These are phyloP conservation scores for Lamellibrachia satsuma DNA, from an alignment of 2,888 invertebrate species.

Conservation along the genomic window DNA sequence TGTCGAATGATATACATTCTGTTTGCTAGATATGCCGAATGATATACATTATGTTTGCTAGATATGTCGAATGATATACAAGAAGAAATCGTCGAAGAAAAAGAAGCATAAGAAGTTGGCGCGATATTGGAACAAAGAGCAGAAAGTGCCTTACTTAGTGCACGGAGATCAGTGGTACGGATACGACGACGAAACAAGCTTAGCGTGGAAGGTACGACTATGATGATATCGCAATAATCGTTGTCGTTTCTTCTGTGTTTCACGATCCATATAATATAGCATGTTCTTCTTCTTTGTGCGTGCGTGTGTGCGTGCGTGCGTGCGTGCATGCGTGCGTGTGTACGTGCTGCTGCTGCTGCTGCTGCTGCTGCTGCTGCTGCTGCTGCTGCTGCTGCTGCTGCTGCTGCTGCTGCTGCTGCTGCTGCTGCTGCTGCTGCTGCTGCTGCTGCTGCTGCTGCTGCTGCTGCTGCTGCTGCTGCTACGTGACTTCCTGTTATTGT, in stretches of 20 bases:
- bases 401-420: neutral
- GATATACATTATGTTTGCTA: neutral
- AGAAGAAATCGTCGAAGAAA: neutral
- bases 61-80: neutral
- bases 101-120: neutral
- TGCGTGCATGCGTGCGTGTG: too few relatives aligned
- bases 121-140: neutral
- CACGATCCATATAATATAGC: neutral
- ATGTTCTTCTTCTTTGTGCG: neutral
- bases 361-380: neutral
- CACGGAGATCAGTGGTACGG: neutral
- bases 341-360: neutral
- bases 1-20: too few relatives aligned
- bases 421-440: neutral
- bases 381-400: neutral
- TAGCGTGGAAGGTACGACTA: constrained; percentile 13
- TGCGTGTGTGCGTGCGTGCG: too few relatives aligned
- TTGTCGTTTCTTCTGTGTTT: neutral
- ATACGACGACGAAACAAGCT: neutral
- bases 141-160: neutral
- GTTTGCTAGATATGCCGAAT: too few relatives aligned
- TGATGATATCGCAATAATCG: neutral
- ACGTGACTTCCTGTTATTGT: neutral
- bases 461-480: neutral
- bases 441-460: neutral